A percentile compares a stretch with the other conserved stretches of the same genome.
These are phyloP conservation scores for Eurytoma adleriae DNA, from an alignment of 2,888 invertebrate genomes.

Conservation along the genomic window DNA sequence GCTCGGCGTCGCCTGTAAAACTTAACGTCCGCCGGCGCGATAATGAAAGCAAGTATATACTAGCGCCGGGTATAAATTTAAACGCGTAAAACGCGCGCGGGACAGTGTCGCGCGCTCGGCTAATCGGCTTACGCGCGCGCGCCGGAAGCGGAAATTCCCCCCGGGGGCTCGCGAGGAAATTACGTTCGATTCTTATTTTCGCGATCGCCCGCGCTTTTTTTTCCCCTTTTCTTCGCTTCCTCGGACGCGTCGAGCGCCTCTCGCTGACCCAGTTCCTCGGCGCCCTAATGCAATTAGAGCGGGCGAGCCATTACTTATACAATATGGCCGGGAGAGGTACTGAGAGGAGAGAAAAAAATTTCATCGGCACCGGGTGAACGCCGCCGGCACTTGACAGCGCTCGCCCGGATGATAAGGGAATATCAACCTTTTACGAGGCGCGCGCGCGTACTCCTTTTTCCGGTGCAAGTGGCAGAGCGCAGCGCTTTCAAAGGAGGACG, in stretches of 20 bases:
- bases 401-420: no score
- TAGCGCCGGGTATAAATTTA: not conserved
- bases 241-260: not conserved
- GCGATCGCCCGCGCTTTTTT: not conserved
- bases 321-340: no score
- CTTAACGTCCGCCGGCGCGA: not conserved
- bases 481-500: no score
- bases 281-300: not conserved
- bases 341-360: no score
- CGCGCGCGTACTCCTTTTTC: no score
- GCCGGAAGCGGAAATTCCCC: not conserved
- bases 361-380: no score
- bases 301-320: not conserved
- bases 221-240: not conserved
- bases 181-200: not conserved
- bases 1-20: no score
- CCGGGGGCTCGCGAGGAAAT: not conserved
- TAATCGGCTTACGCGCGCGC: not conserved
- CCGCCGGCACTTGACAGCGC: no score
- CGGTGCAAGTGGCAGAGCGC: no score
- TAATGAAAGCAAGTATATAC: constrained; percentile 1
- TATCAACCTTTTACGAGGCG: no score
- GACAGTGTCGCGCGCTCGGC: not conserved
- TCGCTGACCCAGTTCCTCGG: constrained; percentile 5
- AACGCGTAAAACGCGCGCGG: not conserved